Evolutionary conservation across 2,888 invertebrate genomes (phyloP).

Genomic region (Adelognathus sp.): DNA sequence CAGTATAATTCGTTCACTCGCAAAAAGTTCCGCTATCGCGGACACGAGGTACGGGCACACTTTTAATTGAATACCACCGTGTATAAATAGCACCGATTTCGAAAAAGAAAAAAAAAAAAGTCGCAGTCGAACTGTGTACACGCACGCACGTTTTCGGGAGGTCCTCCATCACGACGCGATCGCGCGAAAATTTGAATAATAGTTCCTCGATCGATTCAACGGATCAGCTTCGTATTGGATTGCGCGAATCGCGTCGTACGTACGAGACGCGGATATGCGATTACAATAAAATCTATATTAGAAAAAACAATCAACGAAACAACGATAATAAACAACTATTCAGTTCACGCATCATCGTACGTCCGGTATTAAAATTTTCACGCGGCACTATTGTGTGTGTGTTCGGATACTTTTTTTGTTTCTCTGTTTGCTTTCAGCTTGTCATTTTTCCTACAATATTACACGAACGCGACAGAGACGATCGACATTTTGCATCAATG

Average conservation of each 20-base stretch:
- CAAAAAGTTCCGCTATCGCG: not conserved
- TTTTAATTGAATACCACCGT: constrained; percentile 44
- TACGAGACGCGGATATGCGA: constrained; percentile 31
- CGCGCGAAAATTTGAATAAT: constrained; percentile 68
- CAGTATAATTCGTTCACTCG: not conserved
- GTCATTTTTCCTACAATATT: constrained; percentile 45
- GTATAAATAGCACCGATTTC: constrained; percentile 63
- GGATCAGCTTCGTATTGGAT: not conserved
- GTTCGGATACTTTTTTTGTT: constrained; percentile 53
- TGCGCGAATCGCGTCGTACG: constrained; percentile 1
- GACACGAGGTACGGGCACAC: constrained; percentile 6
- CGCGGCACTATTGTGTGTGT: constrained; percentile 71
- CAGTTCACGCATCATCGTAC: constrained; percentile 49
- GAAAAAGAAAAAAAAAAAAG: constrained; percentile 38
- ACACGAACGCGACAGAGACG: constrained; percentile 43
- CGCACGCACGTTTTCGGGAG: constrained; percentile 24
- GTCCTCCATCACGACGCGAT: constrained; percentile 18
- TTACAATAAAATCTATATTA: constrained; percentile 78
- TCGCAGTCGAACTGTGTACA: constrained; percentile 53
- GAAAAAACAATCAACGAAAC: constrained; percentile 79
- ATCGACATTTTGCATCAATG: not conserved
- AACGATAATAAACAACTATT: constrained; percentile 76
- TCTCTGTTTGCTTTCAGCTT: constrained; percentile 43
- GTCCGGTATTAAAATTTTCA: constrained; percentile 65
- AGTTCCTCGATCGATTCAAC: not conserved